Base-by-base conservation (phyloP, 2,113 vertebrate genomes). In the Labrus mixtus region DNA sequence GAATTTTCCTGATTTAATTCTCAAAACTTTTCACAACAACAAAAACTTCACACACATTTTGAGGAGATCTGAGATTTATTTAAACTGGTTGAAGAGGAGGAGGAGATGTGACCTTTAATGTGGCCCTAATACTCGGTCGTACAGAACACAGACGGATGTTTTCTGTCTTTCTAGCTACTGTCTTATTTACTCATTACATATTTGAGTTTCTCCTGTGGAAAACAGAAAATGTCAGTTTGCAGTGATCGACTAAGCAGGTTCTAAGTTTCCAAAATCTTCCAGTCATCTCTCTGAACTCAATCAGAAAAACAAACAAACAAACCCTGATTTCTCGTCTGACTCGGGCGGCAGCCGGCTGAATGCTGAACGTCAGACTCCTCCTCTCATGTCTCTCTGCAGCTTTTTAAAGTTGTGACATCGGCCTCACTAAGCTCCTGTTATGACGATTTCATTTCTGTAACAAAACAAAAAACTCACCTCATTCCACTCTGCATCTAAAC, bases 301-400 rank as follows among this genome's bases (percentile, higher is more conserved):
- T n/a, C 20, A 25, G 25, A 39, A 7, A 56, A 1, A 51, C 9
- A 33, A 25, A 36, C 22, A 25, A 25, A 25, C 1, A 65, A 48
- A 23, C 6, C 3, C 6, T 41, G 55, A 33, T 16, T 8, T 29
- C 48, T 50, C 10, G 41, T 68, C 11, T 43, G 66, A 68, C 57
- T 48, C 36, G 8, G 3, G 43, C 17, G 3, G 36, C 33, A 78
- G 5, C 13, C 45, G 69, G 22, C 20, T 69, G 11, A 0, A 1
- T 55, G n/a, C 29, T 23, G 29, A 63, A 64, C 0, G 11, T 61
- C 4, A 7, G 11, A 50, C 45, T 60, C 51, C 33, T 37, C 22
- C 65, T 68, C 67, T 46, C 13, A 13, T 12, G 48, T 39, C 69
- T 62, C 71, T 76, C 36, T 36, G 13, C 57, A 59, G 19, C 43